A percentile compares a stretch with the other conserved stretches of the same genome.
Evolutionary conservation across 2,888 invertebrate species (phyloP).

Genomic region (Lasioglossum calceatum): DNA sequence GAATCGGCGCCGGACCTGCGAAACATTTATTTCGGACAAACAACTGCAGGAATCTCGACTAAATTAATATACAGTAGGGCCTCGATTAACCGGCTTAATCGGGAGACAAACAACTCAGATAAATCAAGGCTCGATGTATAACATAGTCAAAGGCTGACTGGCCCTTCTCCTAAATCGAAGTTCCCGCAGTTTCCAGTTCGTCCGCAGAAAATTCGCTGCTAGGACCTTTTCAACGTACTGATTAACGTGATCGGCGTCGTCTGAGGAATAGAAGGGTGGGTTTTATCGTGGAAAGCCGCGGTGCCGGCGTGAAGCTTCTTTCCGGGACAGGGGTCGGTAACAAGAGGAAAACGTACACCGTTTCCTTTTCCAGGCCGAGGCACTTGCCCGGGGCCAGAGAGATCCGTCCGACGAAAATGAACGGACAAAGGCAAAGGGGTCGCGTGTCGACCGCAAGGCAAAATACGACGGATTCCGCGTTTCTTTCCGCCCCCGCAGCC

Average conservation of each 20-base stretch:
- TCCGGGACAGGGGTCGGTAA: neutral
- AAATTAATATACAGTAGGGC: neutral
- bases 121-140: neutral
- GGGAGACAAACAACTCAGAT: no score
- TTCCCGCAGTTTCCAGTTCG: neutral
- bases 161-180: neutral
- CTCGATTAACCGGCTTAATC: no score
- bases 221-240: neutral
- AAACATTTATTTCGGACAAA: neutral
- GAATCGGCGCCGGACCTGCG: neutral
- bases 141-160: neutral
- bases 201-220: neutral
- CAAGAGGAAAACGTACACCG: slow-evolving; percentile 2
- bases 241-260: neutral
- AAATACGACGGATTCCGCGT: slow-evolving; percentile 29
- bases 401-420: slow-evolving; percentile 37
- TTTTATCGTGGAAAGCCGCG: neutral
- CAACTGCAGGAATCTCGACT: neutral
- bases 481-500: neutral
- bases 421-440: slow-evolving; percentile 49
- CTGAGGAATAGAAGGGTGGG: neutral
- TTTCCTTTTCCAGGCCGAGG: slow-evolving; percentile 30
- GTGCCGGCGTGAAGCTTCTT: neutral
- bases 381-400: slow-evolving; percentile 14
- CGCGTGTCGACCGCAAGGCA: slow-evolving; percentile 48